Percentiles rank a stretch among this genome's conserved stretches.
phyloP scores from a whole-genome alignment of 2,888 invertebrate species.

The Micropterix aruncella region DNA sequence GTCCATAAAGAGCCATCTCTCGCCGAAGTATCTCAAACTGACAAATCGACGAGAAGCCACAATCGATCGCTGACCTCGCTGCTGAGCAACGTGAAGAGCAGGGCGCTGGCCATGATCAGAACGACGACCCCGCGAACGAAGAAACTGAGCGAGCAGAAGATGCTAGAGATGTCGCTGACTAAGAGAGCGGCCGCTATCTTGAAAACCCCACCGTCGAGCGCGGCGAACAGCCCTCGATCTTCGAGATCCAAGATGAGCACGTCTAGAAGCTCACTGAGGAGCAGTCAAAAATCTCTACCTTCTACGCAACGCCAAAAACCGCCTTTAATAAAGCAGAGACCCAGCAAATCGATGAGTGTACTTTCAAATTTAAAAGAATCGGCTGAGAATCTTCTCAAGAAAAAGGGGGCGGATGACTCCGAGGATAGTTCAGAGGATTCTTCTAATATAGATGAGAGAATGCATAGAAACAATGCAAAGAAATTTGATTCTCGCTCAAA shows the following conservation, averaged over 20 bases:
- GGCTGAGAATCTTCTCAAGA: too few species aligned
- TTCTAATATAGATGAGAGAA: too few species aligned
- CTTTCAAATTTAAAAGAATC: too few species aligned
- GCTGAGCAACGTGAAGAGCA: constrained; percentile 37
- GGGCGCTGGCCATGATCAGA: constrained; percentile 36
- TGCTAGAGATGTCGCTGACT: neutral
- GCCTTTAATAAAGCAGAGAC: too few species aligned
- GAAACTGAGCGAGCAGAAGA: constrained; percentile 1
- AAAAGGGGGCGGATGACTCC: too few species aligned
- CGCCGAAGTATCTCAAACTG: constrained; percentile 19
- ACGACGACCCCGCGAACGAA: constrained; percentile 16
- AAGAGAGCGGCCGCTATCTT: constrained; percentile 19
- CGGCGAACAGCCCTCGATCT: constrained; percentile 18
- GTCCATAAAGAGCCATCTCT: constrained; percentile 23
- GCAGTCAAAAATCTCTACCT: too few species aligned
- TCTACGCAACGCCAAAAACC: too few species aligned
- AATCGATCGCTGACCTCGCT: constrained; percentile 23
- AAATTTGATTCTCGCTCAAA: constrained; percentile 14
- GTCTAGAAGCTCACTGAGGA: too few species aligned
- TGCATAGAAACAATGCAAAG: too few species aligned
- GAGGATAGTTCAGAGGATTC: too few species aligned
- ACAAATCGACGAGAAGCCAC: constrained; percentile 15
- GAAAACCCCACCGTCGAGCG: constrained; percentile 25
- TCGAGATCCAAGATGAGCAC: too few species aligned
- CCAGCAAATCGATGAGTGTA: too few species aligned